Conservation (phyloP, 2,797 vertebrate species). For the Leuciscus waleckii region DNA sequence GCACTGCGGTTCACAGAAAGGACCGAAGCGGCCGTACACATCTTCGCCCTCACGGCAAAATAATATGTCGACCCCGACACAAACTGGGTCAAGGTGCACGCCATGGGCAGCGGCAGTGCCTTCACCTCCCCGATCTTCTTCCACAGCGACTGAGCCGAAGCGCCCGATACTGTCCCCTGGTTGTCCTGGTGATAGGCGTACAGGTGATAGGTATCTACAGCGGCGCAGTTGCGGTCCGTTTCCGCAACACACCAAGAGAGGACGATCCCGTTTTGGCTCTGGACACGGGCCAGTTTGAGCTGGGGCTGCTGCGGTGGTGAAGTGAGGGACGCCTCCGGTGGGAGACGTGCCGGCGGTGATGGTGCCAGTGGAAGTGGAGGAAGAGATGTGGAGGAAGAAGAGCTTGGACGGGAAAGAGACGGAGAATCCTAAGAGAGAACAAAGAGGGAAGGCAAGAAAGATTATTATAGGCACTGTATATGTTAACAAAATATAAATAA, state of each 20-base stretch:
- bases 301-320: constrained; percentile 94
- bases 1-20: constrained; percentile 99
- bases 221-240: constrained; percentile 89
- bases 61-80: constrained; percentile 98
- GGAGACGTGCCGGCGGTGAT: constrained; percentile 81
- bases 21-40: constrained; percentile 93
- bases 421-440: constrained; percentile 71
- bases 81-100: constrained; percentile 98
- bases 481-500: not conserved
- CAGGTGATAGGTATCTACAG: constrained; percentile 97
- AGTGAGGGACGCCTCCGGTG: constrained; percentile 88
- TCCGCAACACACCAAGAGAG: constrained; percentile 96
- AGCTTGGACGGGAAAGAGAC: constrained; percentile 68
- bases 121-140: constrained; percentile 99
- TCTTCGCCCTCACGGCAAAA: constrained; percentile 96
- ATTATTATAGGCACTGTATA: not conserved
- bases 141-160: constrained; percentile 88
- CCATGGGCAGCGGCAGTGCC: constrained; percentile 96
- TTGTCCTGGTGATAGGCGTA: constrained; percentile 95
- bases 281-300: constrained; percentile 93
- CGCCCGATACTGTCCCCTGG: constrained; percentile 68
- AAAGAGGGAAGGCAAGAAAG: not conserved
- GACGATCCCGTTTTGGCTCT: constrained; percentile 96
- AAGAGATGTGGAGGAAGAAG: constrained; percentile 62
- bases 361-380: constrained; percentile 86